Base-by-base conservation (phyloP, 2,797 vertebrate species). In the Hapalemur alaotrensis region DNA sequence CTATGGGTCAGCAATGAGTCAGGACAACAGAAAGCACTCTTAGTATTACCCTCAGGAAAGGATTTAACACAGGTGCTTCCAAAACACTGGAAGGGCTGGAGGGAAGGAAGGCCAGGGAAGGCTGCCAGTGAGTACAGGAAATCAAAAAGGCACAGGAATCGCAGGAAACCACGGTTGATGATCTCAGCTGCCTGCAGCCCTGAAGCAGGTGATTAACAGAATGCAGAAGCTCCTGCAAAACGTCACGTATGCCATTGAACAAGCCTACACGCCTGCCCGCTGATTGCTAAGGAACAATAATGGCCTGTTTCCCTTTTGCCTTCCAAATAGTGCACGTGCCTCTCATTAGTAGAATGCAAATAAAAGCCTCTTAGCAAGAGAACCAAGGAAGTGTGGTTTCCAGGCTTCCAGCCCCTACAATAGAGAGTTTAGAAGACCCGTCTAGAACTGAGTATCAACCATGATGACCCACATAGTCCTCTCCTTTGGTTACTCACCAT, bases 21-120 rank as follows among this genome's bases (percentile, higher is more conserved):
- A 76, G 89, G 87, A 88, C 89, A 75, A 69, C 81, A 93, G 32
- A 96, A 70, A 83, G 86, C 93, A 73, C 25, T 61, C 3, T 9
- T 52, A 73, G 78, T 38, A 50, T 35, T 54, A 89, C 10, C 41
- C 46, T n/a, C 92, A 86, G 96, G 94, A 95, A 95, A 89, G 52
- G 50, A 79, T 38, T 90, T 12, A 35, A 65, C 38, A 61, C 95
- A 97, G 96, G 96, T 97, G 95, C 69, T 97, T 97, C 95, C 96
- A 98, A 93, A 91, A 75, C 57, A 73, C 46, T 83, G 92, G 50
- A 81, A 67, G 69, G 73, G 78, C 76, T 41, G 41, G 52, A 84
- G 91, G 86, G 86, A 85, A 89, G 89, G 75, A 94, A 89, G 59
- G 65, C 54, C 88, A 81, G 94, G 97, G 93, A 79, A 13, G 43